Evolutionary conservation across 2,113 vertebrate species (phyloP), one percentile per base, ranked within the genome.

Genomic region (Alligator sinensis): DNA sequence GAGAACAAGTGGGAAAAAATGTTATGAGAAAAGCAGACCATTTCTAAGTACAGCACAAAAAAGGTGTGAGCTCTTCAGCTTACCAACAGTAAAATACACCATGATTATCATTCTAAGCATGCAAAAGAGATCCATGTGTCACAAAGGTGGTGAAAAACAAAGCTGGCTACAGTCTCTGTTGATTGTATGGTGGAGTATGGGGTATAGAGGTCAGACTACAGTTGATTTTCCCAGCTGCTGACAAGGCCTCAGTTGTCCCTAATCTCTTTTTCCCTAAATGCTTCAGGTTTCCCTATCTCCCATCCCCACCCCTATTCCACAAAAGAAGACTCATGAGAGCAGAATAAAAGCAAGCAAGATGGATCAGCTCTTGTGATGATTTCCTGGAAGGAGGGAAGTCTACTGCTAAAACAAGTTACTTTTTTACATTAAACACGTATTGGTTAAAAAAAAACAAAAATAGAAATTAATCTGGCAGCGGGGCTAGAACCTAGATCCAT

Each of bases 11-110:
- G 80, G 89, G 87, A 97, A 97, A 91, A 96, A 95, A 82, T 58
- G 38, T 66, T 95, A 97, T 92, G 94, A 94, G 95, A 96, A 97
- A 98, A 98, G 87, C 97, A 97, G 92, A 87, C 27, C 63, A 47
- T 94, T 91, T 94, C 95, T 91, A 88, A 95, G 64, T 90, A 72
- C 57, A 94, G 74, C 80, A 90, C 93, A 87, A 76, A 95, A 96
- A 93, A 93, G 15, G 7, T 77, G 85, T 88, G 86, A 93, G 86
- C 80, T 92, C 59, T 80, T 70, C 64, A 93, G 80, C 85, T 62
- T 95, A 89, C 64, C 61, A 95, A 75, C 86, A 91, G 68, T 68
- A 91, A 92, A 5, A 3, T 77, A 88, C 75, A 77, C 76, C 54
- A 58, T 89, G 60, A 88, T 92, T 94, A 75, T 24, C 82, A 38